phyloP scores from a whole-genome alignment of 37 sponge, comb jelly and placozoan genomes.

The Bolinopsis microptera region DNA sequence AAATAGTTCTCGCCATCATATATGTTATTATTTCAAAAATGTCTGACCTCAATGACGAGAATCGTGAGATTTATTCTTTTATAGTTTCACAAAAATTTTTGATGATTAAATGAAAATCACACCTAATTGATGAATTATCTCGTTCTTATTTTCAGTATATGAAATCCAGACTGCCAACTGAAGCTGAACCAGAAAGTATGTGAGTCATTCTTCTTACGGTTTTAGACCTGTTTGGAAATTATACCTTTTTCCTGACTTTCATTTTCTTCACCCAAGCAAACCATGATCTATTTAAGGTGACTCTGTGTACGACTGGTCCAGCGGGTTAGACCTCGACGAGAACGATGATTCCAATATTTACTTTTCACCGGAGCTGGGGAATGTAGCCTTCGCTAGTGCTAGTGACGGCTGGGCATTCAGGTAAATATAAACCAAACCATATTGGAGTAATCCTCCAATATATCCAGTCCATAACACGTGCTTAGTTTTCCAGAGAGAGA shows the following conservation, averaged over 20 bases:
- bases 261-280: neutral
- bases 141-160: constrained; percentile 4
- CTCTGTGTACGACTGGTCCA: constrained; percentile 78
- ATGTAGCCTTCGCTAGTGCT: constrained; percentile 95
- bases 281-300: neutral
- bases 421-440: too few species aligned
- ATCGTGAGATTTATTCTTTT: too few species aligned
- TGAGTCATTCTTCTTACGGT: neutral
- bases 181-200: constrained; percentile 37
- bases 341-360: constrained; percentile 84
- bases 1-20: too few species aligned
- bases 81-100: too few species aligned
- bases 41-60: too few species aligned
- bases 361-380: constrained; percentile 93
- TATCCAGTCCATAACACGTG: too few species aligned
- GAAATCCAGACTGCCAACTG: neutral
- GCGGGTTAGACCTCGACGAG: constrained; percentile 76
- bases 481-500: too few species aligned
- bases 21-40: too few species aligned
- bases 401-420: constrained; percentile 98
- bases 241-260: neutral
- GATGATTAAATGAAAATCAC: too few species aligned
- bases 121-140: too few species aligned
- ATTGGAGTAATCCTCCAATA: too few species aligned
- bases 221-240: too few species aligned